Conservation (phyloP, 2,113 vertebrate genomes). For the Apus apus region DNA sequence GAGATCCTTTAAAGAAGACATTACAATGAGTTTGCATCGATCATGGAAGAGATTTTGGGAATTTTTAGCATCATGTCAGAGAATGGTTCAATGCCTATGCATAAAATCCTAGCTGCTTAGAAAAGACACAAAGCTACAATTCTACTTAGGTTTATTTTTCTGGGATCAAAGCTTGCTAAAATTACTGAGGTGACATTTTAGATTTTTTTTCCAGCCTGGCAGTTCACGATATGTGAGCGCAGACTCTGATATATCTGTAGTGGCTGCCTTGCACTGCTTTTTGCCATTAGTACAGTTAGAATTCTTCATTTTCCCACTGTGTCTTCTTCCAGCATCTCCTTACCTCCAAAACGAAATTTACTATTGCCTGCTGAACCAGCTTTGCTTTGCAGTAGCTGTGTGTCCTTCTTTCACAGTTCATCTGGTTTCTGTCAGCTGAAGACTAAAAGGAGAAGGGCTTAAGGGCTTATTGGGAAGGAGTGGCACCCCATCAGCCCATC, state of each 20-base stretch:
- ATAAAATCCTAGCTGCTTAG: background rate
- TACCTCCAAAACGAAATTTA: background rate
- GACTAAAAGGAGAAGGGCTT: background rate
- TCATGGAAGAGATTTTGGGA: background rate
- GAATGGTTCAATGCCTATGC: background rate
- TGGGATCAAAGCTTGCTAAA: background rate
- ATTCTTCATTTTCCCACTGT: background rate
- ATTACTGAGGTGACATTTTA: background rate
- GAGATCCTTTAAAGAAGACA: background rate
- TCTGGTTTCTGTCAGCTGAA: rapidly evolving
- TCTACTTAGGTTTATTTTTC: background rate
- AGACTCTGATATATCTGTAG: background rate
- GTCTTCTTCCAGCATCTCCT: background rate
- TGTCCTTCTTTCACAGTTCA: background rate
- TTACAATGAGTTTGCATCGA: background rate
- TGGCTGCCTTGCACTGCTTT: background rate
- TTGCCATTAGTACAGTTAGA: background rate
- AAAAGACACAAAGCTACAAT: background rate
- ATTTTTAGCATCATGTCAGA: background rate
- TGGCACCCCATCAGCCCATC: background rate
- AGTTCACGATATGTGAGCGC: background rate
- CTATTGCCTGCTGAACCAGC: background rate
- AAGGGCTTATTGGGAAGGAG: background rate
- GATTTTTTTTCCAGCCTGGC: background rate
- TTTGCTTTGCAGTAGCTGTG: background rate